Conservation (phyloP, 2,113 vertebrate species). For the Mystacornis crossleyi region DNA sequence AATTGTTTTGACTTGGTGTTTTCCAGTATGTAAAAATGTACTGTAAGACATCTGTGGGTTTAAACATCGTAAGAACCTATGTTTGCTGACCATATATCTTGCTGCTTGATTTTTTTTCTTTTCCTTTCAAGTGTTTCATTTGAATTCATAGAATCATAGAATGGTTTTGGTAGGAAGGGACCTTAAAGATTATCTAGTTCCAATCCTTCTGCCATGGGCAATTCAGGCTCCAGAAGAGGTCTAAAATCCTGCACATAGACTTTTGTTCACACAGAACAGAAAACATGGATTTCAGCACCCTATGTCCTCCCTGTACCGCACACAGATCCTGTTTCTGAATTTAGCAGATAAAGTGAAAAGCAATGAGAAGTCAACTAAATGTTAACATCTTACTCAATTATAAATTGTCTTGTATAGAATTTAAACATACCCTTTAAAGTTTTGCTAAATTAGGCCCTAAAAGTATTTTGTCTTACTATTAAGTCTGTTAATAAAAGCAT, state of each 20-base stretch:
- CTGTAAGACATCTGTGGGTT: background rate
- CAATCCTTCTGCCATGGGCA: background rate
- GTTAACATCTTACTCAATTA: background rate
- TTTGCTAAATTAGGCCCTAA: background rate
- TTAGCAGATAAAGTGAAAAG: background rate
- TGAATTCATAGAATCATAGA: background rate
- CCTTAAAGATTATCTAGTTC: background rate
- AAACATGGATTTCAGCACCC: background rate
- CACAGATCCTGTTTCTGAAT: background rate
- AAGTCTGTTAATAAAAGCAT: background rate
- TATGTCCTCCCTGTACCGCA: background rate
- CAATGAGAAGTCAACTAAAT: background rate
- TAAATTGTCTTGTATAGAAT: background rate
- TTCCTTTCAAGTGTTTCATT: background rate
- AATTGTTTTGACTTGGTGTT: background rate
- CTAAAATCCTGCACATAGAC: background rate
- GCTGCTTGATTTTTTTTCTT: background rate
- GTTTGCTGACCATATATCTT: background rate
- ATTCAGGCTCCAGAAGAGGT: background rate
- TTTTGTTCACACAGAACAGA: background rate
- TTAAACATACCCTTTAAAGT: background rate
- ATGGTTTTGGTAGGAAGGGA: background rate
- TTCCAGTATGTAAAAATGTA: background rate
- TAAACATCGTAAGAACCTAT: background rate
- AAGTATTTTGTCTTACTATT: background rate